Evolutionary conservation across 2,113 vertebrate species (phyloP), one percentile per base, ranked within the genome.

Genomic region (Cathartes aura): DNA sequence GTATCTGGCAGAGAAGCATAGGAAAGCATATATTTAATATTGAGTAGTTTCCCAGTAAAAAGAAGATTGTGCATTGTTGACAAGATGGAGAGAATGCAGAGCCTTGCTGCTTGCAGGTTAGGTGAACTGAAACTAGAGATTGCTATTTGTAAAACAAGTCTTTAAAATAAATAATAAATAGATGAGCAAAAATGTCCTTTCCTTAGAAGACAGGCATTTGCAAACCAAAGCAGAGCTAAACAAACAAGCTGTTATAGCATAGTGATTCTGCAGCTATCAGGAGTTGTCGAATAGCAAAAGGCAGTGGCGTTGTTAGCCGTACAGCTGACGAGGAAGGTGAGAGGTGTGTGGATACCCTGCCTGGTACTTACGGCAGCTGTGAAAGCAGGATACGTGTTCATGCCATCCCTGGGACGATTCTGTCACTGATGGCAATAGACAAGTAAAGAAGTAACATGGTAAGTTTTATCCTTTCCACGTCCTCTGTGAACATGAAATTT

Each of bases 311-410:
- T 21, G 38, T n/a, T 71, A 14, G 26, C 24, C 2, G 4, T 40
- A 4, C 6, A n/a, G 64, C 58, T 45, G 38, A 36, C 1, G 3
- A 38, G 26, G 20, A 36, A 19, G 59, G 42, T 1, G 4, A 43
- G 62, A 26, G 43, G 56, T 5, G 9, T 27, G 40, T 38, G 23
- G 20, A 6, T 67, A 9, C 12, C 30, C 53, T 60, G 66, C 56
- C n/a, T 21, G 68, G 52, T 38, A 14, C 55, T 53, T 11, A 19
- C 0, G 11, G 63, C 42, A 16, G 42, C n/a, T 40, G 2, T 16
- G 50, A 8, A 15, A 6, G 32, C 42, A 27, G 56, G 56, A 6
- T 48, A 5, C 1, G 1, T 26, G 30, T 9, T 56, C 14, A 0
- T 32, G 73, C 36, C 56, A n/a, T n/a, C 29, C 55, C 72, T 10